phyloP scores from a whole-genome alignment of 2,797 vertebrate species.

The Margarornis squamiger region DNA sequence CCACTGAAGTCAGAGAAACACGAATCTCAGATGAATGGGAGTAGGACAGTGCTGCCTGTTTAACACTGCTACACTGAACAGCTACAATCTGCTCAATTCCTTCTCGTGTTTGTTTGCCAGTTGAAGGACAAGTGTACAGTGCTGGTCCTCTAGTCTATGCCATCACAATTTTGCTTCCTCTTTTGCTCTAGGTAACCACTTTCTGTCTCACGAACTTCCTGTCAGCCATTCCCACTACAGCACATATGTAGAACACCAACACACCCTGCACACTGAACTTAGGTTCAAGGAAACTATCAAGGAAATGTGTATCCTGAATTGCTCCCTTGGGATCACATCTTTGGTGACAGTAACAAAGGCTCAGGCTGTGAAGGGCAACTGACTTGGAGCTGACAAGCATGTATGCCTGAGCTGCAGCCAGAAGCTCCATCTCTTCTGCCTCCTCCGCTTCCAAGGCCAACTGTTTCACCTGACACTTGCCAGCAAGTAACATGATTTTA shows the following conservation, averaged over 20 bases:
- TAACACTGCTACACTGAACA: not conserved
- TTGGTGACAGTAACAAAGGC: not conserved
- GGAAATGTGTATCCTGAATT: not conserved
- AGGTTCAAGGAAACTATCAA: not conserved
- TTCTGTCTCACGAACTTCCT: not conserved
- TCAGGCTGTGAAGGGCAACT: not conserved
- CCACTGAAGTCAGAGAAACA: conserved; percentile 18
- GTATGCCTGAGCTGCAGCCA: not conserved
- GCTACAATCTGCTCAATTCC: not conserved
- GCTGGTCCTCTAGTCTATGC: not conserved
- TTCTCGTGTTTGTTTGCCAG: not conserved
- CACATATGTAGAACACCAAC: fast-evolving
- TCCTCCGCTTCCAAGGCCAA: not conserved
- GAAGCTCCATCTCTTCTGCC: not conserved
- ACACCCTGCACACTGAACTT: fast-evolving
- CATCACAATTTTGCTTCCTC: not conserved
- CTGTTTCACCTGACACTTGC: not conserved
- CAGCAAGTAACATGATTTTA: not conserved
- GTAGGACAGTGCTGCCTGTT: not conserved
- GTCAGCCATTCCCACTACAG: not conserved
- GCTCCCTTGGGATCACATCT: not conserved
- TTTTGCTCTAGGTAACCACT: not conserved
- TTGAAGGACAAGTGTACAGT: not conserved
- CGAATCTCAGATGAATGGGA: not conserved
- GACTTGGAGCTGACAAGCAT: not conserved